phyloP scores from a whole-genome alignment of 1,140 invertebrate genomes.

The Zaprionus inermis region DNA sequence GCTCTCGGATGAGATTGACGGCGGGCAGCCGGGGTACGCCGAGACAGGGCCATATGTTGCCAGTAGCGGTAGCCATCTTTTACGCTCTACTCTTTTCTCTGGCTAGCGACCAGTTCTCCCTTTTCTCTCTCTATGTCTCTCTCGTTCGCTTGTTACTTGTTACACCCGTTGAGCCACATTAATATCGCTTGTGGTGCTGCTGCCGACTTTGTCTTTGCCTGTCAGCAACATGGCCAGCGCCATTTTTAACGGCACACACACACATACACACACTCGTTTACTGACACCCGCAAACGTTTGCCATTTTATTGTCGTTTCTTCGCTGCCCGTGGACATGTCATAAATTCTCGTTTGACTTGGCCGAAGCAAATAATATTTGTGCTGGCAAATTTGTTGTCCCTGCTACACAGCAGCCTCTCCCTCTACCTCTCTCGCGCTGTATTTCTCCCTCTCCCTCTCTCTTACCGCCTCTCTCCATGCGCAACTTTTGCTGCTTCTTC shows the following conservation, averaged over 20 bases:
- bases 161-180: conserved; percentile 36
- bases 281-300: neutral
- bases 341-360: conserved; percentile 69
- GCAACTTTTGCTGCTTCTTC: conserved; percentile 29
- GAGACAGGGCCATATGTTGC: conserved; percentile 41
- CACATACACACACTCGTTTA: neutral
- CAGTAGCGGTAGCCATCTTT: conserved; percentile 2
- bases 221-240: conserved; percentile 63
- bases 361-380: conserved; percentile 52
- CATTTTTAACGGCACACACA: conserved; percentile 48
- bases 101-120: no score
- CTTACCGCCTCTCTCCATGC: neutral
- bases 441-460: neutral
- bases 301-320: conserved; percentile 12
- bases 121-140: neutral
- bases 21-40: conserved; percentile 5
- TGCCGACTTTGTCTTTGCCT: conserved; percentile 43
- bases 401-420: neutral
- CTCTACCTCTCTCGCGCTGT: no score
- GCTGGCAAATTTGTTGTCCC: conserved; percentile 28
- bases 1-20: conserved; percentile 36
- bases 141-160: neutral
- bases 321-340: conserved; percentile 65
- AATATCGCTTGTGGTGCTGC: conserved; percentile 40
- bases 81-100: neutral